Conservation (phyloP, 2,113 vertebrate species). For the Poeciliopsis occidentalis region DNA sequence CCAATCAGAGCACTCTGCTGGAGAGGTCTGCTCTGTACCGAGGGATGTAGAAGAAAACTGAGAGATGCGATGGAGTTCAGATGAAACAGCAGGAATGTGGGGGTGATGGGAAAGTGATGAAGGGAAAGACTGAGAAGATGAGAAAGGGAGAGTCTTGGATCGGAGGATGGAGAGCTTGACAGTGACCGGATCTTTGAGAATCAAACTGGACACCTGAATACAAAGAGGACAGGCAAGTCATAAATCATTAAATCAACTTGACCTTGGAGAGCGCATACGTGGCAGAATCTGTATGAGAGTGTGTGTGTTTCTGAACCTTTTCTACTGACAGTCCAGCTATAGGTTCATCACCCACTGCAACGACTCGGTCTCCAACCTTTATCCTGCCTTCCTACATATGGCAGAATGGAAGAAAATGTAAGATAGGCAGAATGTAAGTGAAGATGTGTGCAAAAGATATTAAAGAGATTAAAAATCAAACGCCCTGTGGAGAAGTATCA, state of each 20-base stretch:
- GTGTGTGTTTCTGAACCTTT: conserved; percentile 81
- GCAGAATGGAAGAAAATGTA: conserved; percentile 17
- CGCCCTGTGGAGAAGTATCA: conserved; percentile 52
- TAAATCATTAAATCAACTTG: conserved; percentile 52
- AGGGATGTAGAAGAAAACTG: conserved; percentile 29
- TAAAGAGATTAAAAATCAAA: conserved; percentile 45
- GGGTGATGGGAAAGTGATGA: conserved; percentile 12
- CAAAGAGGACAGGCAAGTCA: conserved; percentile 44
- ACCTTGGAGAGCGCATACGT: conserved; percentile 37
- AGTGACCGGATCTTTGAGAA: conserved; percentile 80
- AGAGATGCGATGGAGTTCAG: conserved; percentile 12
- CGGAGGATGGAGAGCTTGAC: conserved; percentile 83
- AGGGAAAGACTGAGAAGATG: conserved; percentile 13
- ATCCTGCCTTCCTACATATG: conserved; percentile 83
- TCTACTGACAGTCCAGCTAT: conserved; percentile 84
- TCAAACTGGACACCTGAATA: conserved; percentile 85
- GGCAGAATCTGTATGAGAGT: not conserved
- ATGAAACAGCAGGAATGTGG: conserved; percentile 30
- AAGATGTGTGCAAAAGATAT: conserved; percentile 9
- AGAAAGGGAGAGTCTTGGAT: conserved; percentile 36
- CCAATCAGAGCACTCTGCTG: conserved; percentile 74
- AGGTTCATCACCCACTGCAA: conserved; percentile 86
- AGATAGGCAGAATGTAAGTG: conserved; percentile 1
- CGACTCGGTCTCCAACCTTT: conserved; percentile 84
- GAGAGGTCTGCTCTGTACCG: conserved; percentile 19